Base-by-base conservation (phyloP, 2,113 vertebrate genomes). In the Lagopus muta region DNA sequence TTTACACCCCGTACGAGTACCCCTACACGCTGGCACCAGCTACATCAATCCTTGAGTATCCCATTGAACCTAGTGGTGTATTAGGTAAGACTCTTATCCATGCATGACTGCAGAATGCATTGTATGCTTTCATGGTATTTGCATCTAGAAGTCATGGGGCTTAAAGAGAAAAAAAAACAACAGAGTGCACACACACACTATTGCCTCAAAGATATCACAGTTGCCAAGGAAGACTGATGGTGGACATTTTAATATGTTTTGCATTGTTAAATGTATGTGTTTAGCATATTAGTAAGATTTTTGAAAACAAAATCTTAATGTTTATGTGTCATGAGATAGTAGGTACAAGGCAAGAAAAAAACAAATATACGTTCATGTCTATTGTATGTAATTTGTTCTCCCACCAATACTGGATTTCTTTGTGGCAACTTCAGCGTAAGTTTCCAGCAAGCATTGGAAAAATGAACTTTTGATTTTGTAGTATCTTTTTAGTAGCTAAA, bases 1-100 rank as follows among this genome's bases (percentile, higher is more conserved):
- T 99, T 98, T 99, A 99, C 97, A 98, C 99, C n/a, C 99, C 99
- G 28, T 99, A 99, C 20, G 99, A 99, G 13, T 99, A 99, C 94
- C 99, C 99, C 91, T 99, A 99, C 98, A 98, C 99, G 80, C 97
- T 99, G 98, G 99, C 98, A 90, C 99, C 99, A 64, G 98, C 98
- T 88, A 98, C 98, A 43, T 99, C 99, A 95, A 99, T 99, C 97
- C 98, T 99, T 97, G 99, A 99, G 98, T 99, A 99, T 90, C 99
- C 99, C 69, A 99, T 99, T 96, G 99, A 99, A 95, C 98, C 99
- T 93, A 99, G 98, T 96, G 99, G 99, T 97, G 98, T 99, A 96
- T 98, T 99, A 99, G 99, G 99, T 99, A 98, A 98, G 98, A 86
- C 13, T 48, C 66, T 72, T 30, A 16, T 16, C 4, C 0, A 1